These are phyloP conservation scores for Tiliqua scincoides DNA, from an alignment of 2,113 vertebrate genomes.

Conservation along the genomic window DNA sequence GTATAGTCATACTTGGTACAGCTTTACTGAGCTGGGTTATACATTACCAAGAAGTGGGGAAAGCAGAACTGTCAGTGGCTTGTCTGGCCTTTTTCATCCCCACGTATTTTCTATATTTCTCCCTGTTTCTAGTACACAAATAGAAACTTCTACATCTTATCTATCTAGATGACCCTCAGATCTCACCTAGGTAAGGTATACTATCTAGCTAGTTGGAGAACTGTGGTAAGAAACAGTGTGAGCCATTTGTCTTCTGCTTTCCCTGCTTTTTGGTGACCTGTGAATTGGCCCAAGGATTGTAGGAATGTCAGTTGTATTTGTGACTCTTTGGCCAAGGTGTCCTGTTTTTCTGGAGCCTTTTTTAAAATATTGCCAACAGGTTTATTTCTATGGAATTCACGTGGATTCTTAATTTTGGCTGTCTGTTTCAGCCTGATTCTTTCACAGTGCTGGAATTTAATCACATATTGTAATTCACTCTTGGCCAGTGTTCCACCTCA, in stretches of 20 bases:
- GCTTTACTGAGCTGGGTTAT: neutral
- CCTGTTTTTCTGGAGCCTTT: neutral
- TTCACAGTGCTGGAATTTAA: conserved; percentile 37
- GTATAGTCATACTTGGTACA: neutral
- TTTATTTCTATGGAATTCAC: neutral
- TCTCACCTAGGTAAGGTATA: neutral
- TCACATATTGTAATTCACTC: conserved; percentile 39
- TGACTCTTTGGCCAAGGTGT: neutral
- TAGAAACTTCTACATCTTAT: neutral
- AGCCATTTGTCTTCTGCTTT: neutral
- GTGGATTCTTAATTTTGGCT: neutral
- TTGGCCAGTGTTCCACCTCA: conserved; percentile 43
- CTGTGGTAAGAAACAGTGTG: neutral
- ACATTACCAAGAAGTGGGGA: neutral
- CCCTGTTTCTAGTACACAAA: neutral
- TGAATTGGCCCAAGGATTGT: neutral
- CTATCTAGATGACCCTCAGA: neutral
- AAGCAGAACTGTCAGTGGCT: neutral
- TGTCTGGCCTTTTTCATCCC: neutral
- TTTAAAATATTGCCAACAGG: conserved; percentile 13
- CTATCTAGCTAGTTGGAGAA: neutral
- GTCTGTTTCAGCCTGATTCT: conserved; percentile 33
- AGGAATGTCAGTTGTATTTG: neutral
- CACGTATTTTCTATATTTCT: neutral
- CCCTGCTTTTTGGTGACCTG: neutral